Evolutionary conservation across 2,888 invertebrate genomes (phyloP).

Genomic region (Aphodius sticticus): DNA sequence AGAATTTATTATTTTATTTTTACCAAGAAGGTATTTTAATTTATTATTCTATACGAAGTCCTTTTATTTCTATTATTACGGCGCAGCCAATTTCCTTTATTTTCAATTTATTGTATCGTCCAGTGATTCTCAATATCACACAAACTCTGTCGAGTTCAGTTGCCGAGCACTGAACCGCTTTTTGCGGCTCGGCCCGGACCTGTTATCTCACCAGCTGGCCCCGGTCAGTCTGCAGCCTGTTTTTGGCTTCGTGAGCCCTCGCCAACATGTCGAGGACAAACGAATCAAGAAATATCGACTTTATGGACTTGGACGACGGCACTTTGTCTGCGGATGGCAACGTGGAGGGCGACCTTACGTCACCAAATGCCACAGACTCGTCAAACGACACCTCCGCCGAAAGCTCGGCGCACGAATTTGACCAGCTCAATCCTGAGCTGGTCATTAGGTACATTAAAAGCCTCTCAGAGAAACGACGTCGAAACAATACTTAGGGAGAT

Average conservation of each 20-base stretch:
- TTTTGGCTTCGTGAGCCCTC: not conserved
- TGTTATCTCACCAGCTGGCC: not conserved
- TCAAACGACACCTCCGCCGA: not conserved
- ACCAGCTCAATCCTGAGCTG: too few species aligned
- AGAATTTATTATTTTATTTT: not conserved
- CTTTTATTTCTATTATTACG: not conserved
- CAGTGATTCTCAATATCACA: not conserved
- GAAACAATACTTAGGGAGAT: too few species aligned
- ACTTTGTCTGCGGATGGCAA: not conserved
- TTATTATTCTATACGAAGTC: not conserved
- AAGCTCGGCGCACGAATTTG: too few species aligned
- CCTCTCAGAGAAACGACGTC: too few species aligned
- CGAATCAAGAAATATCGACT: not conserved
- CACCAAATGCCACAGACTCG: not conserved
- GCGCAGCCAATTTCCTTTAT: not conserved
- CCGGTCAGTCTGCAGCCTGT: not conserved
- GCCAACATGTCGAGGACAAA: not conserved
- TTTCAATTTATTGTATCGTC: not conserved
- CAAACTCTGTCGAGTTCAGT: not conserved
- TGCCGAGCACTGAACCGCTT: not conserved
- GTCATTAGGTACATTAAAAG: too few species aligned
- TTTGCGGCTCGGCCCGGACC: not conserved
- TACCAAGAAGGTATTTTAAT: too few species aligned
- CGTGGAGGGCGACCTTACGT: not conserved
- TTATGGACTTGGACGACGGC: not conserved